Evolutionary conservation across 2,113 vertebrate species (phyloP).

Genomic region (Solea senegalensis): DNA sequence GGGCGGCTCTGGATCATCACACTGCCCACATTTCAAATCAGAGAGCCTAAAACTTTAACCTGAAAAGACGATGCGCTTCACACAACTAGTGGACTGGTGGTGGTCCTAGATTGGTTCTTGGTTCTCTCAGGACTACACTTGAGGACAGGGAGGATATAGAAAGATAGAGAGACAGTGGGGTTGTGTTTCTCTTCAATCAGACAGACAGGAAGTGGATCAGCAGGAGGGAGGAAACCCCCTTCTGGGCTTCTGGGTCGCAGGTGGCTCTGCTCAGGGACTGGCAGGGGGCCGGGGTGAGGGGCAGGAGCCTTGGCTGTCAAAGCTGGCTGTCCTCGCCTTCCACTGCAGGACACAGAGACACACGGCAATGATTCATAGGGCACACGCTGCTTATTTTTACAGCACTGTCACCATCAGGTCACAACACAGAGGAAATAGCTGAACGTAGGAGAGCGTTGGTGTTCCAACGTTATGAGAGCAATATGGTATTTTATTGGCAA

Average conservation of each 20-base stretch:
- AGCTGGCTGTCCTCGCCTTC: conserved; percentile 95
- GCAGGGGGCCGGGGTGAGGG: conserved; percentile 92
- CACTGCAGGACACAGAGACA: conserved; percentile 84
- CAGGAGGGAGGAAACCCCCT: conserved; percentile 60
- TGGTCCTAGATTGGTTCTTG: conserved; percentile 60
- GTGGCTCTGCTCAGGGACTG: conserved; percentile 87
- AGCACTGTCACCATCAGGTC: not conserved
- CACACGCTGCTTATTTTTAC: conserved; percentile 5
- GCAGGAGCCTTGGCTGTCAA: conserved; percentile 96
- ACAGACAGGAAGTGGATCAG: conserved; percentile 75
- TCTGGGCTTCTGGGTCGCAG: conserved; percentile 69
- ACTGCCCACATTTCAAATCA: conserved; percentile 41
- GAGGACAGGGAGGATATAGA: conserved; percentile 38
- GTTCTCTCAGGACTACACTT: conserved; percentile 53
- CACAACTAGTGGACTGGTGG: conserved; percentile 51
- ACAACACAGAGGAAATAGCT: not conserved
- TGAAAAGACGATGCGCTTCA: conserved; percentile 43
- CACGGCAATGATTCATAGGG: conserved; percentile 43
- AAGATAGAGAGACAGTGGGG: conserved; percentile 39
- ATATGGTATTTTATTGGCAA: too few relatives aligned
- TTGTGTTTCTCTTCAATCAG: conserved; percentile 70
- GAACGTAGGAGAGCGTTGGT: not conserved
- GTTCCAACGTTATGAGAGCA: not conserved
- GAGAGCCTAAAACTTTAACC: conserved; percentile 27
- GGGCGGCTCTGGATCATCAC: conserved; percentile 26